Evolutionary conservation across 1,140 invertebrate species (phyloP).

Genomic region (Bombus haemorrhoidalis): DNA sequence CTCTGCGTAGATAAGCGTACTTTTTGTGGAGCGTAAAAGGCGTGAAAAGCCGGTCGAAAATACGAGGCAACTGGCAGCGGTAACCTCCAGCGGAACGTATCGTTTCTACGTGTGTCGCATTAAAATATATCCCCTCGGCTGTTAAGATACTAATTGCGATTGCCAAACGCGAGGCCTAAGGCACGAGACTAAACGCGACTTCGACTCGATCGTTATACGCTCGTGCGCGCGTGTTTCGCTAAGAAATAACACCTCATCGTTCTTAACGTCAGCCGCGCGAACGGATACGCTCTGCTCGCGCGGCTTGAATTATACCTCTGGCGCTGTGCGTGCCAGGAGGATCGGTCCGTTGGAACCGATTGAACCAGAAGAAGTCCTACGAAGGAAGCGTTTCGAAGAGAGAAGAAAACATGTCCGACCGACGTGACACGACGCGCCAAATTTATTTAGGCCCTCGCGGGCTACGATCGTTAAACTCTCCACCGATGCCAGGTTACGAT

Average conservation of each 20-base stretch:
- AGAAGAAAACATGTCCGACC: not conserved
- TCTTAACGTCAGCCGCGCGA: conserved; percentile 16
- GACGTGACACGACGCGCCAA: not conserved
- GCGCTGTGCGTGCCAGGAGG: not conserved
- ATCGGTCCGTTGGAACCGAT: not conserved
- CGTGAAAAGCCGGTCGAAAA: conserved; percentile 26
- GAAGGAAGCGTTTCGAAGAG: not conserved
- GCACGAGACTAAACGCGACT: not conserved
- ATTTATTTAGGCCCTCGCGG: conserved; percentile 41
- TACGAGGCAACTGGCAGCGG: conserved; percentile 1
- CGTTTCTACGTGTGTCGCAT: conserved; percentile 14
- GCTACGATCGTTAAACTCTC: conserved; percentile 17
- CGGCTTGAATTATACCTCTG: conserved; percentile 33
- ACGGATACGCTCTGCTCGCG: conserved; percentile 3
- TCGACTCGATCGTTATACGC: not conserved
- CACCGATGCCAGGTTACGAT: not conserved
- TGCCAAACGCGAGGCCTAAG: conserved; percentile 22
- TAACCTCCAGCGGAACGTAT: not conserved
- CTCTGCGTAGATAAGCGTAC: not conserved
- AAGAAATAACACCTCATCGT: conserved; percentile 51
- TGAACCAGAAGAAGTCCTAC: not conserved
- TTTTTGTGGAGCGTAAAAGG: not conserved
- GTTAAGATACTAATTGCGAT: conserved; percentile 45
- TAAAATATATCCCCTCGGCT: conserved; percentile 6
- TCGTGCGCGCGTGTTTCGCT: conserved; percentile 30